These are phyloP conservation scores for Stichopus chloronotus DNA, from an alignment of 35 echinoderm and acorn worm genomes.

Conservation along the genomic window DNA sequence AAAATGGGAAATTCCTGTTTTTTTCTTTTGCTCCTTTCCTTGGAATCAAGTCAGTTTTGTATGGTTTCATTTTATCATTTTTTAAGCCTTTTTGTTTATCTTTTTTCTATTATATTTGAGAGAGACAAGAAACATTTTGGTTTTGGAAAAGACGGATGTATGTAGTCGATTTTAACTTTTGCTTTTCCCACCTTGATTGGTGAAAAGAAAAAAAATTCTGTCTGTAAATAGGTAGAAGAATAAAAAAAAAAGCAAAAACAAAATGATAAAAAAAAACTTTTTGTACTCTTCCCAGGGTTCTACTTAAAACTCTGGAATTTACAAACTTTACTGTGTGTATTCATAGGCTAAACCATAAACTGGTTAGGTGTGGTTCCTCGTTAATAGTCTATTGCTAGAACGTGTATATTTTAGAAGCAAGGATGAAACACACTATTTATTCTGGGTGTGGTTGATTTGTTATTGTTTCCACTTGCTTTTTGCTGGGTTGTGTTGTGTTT, in stretches of 20 bases:
- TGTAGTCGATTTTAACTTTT: neutral
- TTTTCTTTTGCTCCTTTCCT: too few relatives aligned
- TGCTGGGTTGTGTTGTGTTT: neutral
- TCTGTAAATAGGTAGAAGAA: neutral
- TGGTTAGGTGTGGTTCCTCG: neutral
- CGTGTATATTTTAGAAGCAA: neutral
- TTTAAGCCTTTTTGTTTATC: too few relatives aligned
- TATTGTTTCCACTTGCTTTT: neutral
- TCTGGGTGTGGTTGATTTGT: neutral
- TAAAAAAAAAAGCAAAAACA: neutral
- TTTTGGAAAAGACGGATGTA: too few relatives aligned
- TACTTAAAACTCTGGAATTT: neutral
- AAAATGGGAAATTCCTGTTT: too few relatives aligned
- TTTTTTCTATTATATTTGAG: too few relatives aligned
- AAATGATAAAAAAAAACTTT: neutral
- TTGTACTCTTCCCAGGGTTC: neutral
- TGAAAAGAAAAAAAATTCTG: neutral
- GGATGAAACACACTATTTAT: neutral
- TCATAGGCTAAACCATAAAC: neutral
- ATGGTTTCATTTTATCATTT: too few relatives aligned
- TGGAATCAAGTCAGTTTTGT: too few relatives aligned
- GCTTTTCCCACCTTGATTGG: neutral
- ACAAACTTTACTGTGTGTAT: neutral
- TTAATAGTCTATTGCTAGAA: neutral
- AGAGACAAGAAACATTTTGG: too few relatives aligned